phyloP scores from a whole-genome alignment of 35 echinoderm and acorn worm genomes.

The Hemicentrotus pulcherrimus region DNA sequence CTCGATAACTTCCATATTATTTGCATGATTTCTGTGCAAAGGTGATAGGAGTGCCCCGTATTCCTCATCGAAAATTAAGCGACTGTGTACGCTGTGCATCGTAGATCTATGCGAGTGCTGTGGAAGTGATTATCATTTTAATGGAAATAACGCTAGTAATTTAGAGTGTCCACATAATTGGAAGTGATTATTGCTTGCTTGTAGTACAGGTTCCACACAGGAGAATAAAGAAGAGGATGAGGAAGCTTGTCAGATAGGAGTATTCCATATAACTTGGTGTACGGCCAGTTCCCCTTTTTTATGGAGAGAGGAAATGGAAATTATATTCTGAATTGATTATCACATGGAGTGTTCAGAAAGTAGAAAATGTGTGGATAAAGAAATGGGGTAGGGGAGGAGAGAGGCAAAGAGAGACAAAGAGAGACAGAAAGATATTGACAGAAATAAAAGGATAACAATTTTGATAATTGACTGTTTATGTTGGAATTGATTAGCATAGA shows the following conservation, averaged over 20 bases:
- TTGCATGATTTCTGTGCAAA: neutral
- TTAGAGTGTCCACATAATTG: neutral
- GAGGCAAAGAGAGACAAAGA: neutral
- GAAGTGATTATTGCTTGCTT: neutral
- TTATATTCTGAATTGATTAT: neutral
- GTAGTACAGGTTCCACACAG: neutral
- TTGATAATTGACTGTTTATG: no score
- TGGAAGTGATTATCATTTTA: constrained; percentile 7
- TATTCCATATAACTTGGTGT: neutral
- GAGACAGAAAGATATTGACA: no score
- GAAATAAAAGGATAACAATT: no score
- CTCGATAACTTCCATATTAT: neutral
- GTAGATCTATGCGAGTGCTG: neutral
- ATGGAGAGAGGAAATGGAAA: neutral
- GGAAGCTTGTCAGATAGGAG: neutral
- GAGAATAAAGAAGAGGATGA: neutral
- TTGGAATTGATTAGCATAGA: no score
- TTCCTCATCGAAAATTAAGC: constrained; percentile 5
- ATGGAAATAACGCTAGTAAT: neutral
- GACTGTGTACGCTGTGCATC: neutral
- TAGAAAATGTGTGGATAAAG: neutral
- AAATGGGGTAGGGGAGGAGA: neutral
- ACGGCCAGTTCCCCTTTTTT: neutral
- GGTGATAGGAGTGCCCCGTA: neutral
- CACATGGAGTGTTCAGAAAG: neutral